Evolutionary conservation across 2,113 vertebrate genomes (phyloP).

Genomic region (Recurvirostra avosetta): DNA sequence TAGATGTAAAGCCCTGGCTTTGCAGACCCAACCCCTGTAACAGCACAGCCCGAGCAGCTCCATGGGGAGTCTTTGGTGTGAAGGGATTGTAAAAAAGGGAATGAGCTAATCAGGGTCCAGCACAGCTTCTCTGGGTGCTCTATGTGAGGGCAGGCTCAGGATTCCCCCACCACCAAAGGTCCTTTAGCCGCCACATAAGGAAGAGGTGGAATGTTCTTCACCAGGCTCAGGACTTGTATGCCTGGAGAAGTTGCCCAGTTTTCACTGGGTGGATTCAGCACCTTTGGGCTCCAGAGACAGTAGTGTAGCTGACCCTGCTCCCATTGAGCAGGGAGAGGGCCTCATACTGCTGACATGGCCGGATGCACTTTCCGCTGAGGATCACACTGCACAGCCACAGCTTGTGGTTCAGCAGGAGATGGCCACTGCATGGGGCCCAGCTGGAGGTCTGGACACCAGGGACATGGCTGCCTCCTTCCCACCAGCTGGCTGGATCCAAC

Average conservation of each 20-base stretch:
- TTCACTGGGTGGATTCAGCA: background rate
- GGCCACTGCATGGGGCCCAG: background rate
- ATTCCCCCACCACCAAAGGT: background rate
- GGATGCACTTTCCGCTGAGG: background rate
- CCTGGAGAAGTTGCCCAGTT: background rate
- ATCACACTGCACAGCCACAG: background rate
- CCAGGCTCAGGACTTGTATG: background rate
- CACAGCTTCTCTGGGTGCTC: background rate
- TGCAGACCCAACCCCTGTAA: background rate
- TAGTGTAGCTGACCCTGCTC: background rate
- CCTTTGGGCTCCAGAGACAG: background rate
- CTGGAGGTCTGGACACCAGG: background rate
- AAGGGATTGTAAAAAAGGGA: background rate
- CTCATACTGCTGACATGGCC: background rate
- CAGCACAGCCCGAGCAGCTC: background rate
- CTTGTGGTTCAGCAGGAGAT: background rate
- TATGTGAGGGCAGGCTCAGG: background rate
- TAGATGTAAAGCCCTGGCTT: background rate
- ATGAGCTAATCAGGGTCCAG: background rate
- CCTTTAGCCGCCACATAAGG: background rate
- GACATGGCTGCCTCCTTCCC: background rate
- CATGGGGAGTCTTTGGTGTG: background rate
- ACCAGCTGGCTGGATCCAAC: background rate
- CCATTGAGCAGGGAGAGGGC: background rate
- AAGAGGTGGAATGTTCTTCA: background rate